phyloP scores from a whole-genome alignment of 1,140 invertebrate species.

The Drosophila kanapiae region DNA sequence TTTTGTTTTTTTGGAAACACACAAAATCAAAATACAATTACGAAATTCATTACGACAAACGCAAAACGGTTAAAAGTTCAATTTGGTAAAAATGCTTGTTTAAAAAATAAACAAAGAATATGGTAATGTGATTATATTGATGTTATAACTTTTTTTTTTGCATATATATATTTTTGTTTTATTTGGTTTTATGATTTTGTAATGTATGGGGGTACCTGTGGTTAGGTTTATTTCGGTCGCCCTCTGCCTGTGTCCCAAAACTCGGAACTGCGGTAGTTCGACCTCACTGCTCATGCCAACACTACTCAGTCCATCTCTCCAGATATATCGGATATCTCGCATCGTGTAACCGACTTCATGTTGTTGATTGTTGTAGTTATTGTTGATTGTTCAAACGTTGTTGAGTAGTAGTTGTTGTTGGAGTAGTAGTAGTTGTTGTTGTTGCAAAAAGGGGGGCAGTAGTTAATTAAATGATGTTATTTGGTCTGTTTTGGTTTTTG shows the following conservation, averaged over 20 bases:
- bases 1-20: slow-evolving; percentile 51
- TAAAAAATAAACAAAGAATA: slow-evolving; percentile 65
- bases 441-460: slow-evolving; percentile 77
- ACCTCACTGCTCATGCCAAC: slow-evolving; percentile 96
- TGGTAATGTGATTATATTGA: slow-evolving; percentile 65
- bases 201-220: slow-evolving; percentile 92
- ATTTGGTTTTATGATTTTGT: slow-evolving; percentile 65
- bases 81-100: slow-evolving; percentile 63
- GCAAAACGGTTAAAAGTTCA: slow-evolving; percentile 51
- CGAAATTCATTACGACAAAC: slow-evolving; percentile 61
- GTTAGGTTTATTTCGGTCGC: slow-evolving; percentile 96
- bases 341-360: slow-evolving; percentile 97
- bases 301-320: slow-evolving; percentile 94
- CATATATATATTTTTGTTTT: slow-evolving; percentile 38
- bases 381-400: slow-evolving; percentile 28
- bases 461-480: slow-evolving; percentile 79
- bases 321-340: slow-evolving; percentile 98
- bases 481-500: slow-evolving; percentile 41
- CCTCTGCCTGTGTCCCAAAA: slow-evolving; percentile 96
- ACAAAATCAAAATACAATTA: slow-evolving; percentile 62
- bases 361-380: slow-evolving; percentile 52
- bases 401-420: slow-evolving; percentile 33
- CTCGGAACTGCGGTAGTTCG: slow-evolving; percentile 97
- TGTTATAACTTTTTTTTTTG: slow-evolving; percentile 54
- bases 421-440: slow-evolving; percentile 50